Evolutionary conservation across 1,140 invertebrate genomes (phyloP).

Genomic region (Drosophila neocordata): DNA sequence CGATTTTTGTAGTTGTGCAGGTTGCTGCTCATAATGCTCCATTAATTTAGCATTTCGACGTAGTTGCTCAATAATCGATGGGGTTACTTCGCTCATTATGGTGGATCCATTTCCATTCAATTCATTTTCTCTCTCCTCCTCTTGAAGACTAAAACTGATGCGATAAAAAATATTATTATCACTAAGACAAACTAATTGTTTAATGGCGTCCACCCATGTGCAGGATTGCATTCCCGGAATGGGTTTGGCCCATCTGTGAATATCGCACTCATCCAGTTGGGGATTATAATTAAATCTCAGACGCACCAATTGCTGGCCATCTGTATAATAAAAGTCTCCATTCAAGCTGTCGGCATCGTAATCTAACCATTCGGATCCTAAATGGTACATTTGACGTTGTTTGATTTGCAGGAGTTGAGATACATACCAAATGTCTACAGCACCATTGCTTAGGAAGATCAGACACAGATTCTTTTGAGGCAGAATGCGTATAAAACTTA

Average conservation of each 20-base stretch:
- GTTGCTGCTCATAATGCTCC: conserved; percentile 41
- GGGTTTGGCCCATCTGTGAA: conserved; percentile 39
- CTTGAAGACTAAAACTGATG: conserved; percentile 44
- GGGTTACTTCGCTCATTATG: conserved; percentile 37
- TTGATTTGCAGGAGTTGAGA: conserved; percentile 48
- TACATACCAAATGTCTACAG: conserved; percentile 74
- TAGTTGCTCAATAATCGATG: conserved; percentile 35
- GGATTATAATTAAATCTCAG: conserved; percentile 51
- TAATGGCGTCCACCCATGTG: conserved; percentile 54
- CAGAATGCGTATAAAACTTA: conserved; percentile 53
- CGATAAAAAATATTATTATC: conserved; percentile 76
- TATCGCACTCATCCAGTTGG: conserved; percentile 47
- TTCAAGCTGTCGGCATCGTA: conserved; percentile 50
- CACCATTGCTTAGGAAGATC: conserved; percentile 63
- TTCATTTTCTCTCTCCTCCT: neutral
- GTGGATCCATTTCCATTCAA: conserved; percentile 1
- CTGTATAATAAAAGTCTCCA: conserved; percentile 69
- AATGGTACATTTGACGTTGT: conserved; percentile 49
- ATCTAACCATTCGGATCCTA: conserved; percentile 58
- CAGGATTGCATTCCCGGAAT: conserved; percentile 66
- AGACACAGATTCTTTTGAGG: conserved; percentile 54
- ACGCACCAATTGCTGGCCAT: conserved; percentile 59
- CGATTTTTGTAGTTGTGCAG: conserved; percentile 30
- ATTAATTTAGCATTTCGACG: conserved; percentile 35
- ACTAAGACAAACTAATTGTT: conserved; percentile 71